Evolutionary conservation across 2,113 vertebrate species (phyloP).

Genomic region (Agelaius phoeniceus): DNA sequence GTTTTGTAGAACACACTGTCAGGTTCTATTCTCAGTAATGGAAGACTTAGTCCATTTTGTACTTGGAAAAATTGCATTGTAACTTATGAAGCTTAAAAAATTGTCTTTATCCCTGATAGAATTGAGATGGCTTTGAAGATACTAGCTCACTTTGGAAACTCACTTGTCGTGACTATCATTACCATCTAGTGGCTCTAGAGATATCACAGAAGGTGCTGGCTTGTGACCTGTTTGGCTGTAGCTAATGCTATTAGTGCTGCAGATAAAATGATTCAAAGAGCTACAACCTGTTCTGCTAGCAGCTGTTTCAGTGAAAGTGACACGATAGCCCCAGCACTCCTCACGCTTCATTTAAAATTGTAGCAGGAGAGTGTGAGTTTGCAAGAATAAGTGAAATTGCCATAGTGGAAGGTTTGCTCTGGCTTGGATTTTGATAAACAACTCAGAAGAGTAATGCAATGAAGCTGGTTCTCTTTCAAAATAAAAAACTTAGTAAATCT

Average conservation of each 20-base stretch:
- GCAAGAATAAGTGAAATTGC: not conserved
- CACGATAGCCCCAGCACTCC: not conserved
- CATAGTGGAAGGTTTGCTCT: not conserved
- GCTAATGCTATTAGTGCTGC: not conserved
- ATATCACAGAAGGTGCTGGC: not conserved
- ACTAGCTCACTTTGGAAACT: not conserved
- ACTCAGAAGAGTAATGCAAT: not conserved
- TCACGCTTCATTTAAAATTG: not conserved
- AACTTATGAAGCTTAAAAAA: not conserved
- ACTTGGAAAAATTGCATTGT: not conserved
- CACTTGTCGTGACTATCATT: not conserved
- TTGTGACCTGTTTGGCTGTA: not conserved
- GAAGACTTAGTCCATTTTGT: not conserved
- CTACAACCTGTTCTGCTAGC: not conserved
- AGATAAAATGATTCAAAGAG: not conserved
- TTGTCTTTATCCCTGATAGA: not conserved
- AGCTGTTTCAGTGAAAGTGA: not conserved
- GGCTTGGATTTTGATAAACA: not conserved
- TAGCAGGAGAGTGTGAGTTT: not conserved
- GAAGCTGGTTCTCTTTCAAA: slow-evolving; percentile 15
- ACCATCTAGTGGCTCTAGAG: not conserved
- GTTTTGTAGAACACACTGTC: not conserved
- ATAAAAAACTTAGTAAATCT: not conserved
- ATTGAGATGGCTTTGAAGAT: not conserved
- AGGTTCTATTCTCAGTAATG: not conserved